Conservation (phyloP, 2,888 invertebrate genomes). For the Heteromyza rotundicornis region DNA sequence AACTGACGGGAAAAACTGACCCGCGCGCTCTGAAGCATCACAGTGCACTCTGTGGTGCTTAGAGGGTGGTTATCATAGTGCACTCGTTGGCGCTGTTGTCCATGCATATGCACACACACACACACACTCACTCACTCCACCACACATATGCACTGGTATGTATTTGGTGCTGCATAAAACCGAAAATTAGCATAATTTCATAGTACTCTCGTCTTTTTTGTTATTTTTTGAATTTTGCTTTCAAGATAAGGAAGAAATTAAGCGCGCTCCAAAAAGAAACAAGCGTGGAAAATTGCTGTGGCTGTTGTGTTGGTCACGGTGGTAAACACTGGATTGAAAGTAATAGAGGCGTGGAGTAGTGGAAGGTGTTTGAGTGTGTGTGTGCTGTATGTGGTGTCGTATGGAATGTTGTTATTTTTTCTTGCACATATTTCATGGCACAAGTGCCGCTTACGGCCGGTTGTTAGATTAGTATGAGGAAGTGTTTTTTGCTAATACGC, state of each 20-base stretch:
- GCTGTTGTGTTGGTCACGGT: background rate
- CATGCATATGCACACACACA: background rate
- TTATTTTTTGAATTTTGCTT: too few relatives aligned
- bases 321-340: too few relatives aligned
- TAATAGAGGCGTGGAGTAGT: too few relatives aligned
- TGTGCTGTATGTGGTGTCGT: conserved; percentile 18
- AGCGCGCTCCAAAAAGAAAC: background rate
- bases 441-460: too few relatives aligned
- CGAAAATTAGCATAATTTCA: conserved; percentile 6
- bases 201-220: background rate
- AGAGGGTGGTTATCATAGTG: background rate
- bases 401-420: too few relatives aligned
- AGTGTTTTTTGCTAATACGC: too few relatives aligned
- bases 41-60: background rate
- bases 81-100: background rate
- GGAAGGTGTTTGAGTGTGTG: too few relatives aligned
- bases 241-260: background rate
- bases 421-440: too few relatives aligned
- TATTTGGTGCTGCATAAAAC: background rate
- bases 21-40: background rate
- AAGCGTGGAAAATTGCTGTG: background rate
- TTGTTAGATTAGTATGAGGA: too few relatives aligned
- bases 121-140: background rate
- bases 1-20: conserved; percentile 1
- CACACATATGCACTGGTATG: background rate